Evolutionary conservation across 2,113 vertebrate genomes (phyloP), one percentile per base, ranked within the genome.

Genomic region (Corythornis madagascariensis): DNA sequence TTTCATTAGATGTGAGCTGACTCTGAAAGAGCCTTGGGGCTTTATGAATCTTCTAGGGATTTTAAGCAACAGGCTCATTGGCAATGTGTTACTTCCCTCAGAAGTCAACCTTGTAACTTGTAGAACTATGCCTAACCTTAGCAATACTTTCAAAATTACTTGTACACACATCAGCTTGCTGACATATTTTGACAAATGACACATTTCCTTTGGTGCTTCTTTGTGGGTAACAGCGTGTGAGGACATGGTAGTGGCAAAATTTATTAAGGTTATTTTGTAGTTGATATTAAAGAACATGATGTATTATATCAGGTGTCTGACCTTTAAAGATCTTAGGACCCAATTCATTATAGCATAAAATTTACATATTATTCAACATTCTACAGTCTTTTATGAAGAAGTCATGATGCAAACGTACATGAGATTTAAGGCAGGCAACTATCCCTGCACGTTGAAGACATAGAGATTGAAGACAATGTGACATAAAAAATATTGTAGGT

Each of bases 311-410:
- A 98, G 97, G 97, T 98, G 97, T 95, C 97, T 98, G 98, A 98
- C 98, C 98, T 98, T 98, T 98, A 98, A 98, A 98, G 97, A 98
- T 98, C 97, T 98, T 97, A 98, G 97, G 97, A 97, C 97, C 97
- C 97, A 98, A 98, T 98, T 98, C 98, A 98, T 98, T 98, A 97
- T 97, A 98, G 97, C 97, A 98, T 98, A 98, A 98, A 98, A 98
- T 98, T 98, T 98, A 98, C 98, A 98, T 98, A 98, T 98, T 98
- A 98, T 98, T 98, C 97, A 98, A 97, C 97, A 96, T 97, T 95
- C 97, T 97, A 55, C 95, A 96, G 96, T 95, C 94, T 93, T 97
- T 97, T 97, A 97, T 92, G 97, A 97, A 98, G 96, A 96, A 98
- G 97, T 97, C 97, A 96, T 93, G 92, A 95, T 86, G 86, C 93